Conservation (phyloP, 2,113 vertebrate genomes). For the Hemiscyllium ocellatum region DNA sequence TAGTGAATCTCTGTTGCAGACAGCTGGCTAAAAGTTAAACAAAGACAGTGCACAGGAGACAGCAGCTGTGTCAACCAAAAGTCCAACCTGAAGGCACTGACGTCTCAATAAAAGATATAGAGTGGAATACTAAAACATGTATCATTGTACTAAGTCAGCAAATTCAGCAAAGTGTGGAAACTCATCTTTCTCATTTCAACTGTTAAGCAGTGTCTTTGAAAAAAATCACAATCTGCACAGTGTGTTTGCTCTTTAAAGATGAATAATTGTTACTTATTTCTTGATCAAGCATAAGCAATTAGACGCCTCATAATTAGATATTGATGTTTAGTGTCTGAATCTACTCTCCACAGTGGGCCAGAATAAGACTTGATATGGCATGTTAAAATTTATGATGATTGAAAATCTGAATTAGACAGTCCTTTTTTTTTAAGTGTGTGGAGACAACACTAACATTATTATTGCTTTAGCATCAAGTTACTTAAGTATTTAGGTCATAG, state of each 20-base stretch:
- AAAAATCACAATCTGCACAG: background rate
- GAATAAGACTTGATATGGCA: background rate
- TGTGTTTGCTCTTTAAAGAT: background rate
- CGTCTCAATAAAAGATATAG: constrained; percentile 4
- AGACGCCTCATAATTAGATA: background rate
- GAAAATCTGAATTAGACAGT: background rate
- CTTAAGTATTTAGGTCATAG: background rate
- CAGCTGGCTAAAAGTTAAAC: constrained; percentile 34
- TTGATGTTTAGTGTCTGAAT: background rate
- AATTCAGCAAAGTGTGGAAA: background rate
- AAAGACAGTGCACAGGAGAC: background rate
- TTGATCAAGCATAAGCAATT: background rate
- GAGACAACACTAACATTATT: background rate
- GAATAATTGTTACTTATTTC: background rate
- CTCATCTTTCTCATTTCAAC: background rate
- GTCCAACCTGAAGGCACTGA: background rate
- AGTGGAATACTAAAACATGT: background rate
- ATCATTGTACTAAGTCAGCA: background rate
- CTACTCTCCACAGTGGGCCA: background rate
- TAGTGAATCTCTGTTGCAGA: constrained; percentile 1
- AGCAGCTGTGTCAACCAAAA: constrained; percentile 31
- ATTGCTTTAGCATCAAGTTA: background rate
- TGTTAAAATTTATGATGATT: background rate
- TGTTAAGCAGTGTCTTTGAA: background rate
- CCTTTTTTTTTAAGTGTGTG: background rate